Evolutionary conservation across 2,113 vertebrate species (phyloP), one percentile per base, ranked within the genome.

Genomic region (Stomatorhinus ivindoensis): DNA sequence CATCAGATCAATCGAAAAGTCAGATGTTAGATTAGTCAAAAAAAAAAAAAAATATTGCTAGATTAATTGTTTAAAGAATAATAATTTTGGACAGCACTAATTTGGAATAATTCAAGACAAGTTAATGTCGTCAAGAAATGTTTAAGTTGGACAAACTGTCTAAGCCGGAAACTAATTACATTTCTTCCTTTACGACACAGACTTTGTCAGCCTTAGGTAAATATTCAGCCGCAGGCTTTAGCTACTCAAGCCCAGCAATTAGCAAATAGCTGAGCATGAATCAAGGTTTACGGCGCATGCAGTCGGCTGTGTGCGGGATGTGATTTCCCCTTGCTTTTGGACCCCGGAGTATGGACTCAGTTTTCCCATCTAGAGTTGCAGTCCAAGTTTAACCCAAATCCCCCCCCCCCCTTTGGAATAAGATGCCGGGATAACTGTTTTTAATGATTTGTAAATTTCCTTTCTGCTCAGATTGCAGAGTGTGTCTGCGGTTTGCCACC

Each of bases 401-500:
- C 8, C 50, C 19, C 27, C 86, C 39, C 83, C n/a, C 39, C n/a
- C 2, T 0, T 39, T 24, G 55, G 84, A 50, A 69, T 1, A 27
- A 44, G 84, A 85, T 39, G n/a, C 3, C 58, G 35, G 83, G 31
- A 65, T 73, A 35, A 61, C 21, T 17, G 10, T 83, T 35, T 89
- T 80, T 80, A 47, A 44, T 11, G 27, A 88, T 85, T 90, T 90
- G 88, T 82, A 80, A 89, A 90, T 90, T 85, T 87, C 90, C 89
- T 24, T 90, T 91, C 48, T 53, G 73, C 88, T 47, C 48, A 19
- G 88, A 89, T 85, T 86, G 48, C 90, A 88, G 85, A 87, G 87
- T 19, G 82, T 80, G 46, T 88, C 69, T 88, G 89, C 87, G 90
- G 90, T 86, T 89, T 92, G 88, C 73, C 89, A 76, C 88, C 86